Percentiles rank a stretch among this genome's conserved stretches.
Evolutionary conservation across 1,140 invertebrate species (phyloP).

Genomic region (Ceratoteleas bidentatus): DNA sequence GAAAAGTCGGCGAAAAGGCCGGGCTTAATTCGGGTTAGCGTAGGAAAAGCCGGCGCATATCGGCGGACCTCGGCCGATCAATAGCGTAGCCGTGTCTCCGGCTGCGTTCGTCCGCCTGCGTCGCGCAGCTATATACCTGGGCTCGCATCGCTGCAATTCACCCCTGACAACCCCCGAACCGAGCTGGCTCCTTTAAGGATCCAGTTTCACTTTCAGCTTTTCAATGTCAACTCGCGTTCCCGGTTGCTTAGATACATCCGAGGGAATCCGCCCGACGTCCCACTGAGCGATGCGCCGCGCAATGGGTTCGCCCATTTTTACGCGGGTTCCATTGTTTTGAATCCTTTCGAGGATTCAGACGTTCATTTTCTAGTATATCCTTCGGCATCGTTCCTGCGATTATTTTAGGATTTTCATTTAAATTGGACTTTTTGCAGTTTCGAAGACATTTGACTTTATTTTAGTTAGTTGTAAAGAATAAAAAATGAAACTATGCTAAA

Average conservation of each 20-base stretch:
- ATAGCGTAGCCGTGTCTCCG: conserved; percentile 42
- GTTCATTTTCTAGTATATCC: no score
- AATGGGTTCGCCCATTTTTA: no score
- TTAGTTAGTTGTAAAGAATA: no score
- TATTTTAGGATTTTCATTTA: no score
- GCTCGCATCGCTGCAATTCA: conserved; percentile 53
- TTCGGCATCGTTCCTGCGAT: no score
- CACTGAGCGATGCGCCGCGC: no score
- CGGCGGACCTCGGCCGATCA: conserved; percentile 50
- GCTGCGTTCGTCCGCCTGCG: conserved; percentile 15
- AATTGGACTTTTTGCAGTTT: no score
- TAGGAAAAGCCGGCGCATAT: conserved; percentile 60
- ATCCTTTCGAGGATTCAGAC: no score
- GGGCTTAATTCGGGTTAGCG: conserved; percentile 47
- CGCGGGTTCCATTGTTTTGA: no score
- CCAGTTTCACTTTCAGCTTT: conserved; percentile 64
- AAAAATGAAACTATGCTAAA: no score
- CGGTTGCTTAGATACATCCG: conserved; percentile 52
- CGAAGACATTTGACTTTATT: no score
- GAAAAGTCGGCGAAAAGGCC: conserved; percentile 42
- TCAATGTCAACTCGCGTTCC: conserved; percentile 61
- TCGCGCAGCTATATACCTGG: conserved; percentile 43
- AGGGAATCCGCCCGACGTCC: background rate
- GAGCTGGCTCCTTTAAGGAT: conserved; percentile 65
- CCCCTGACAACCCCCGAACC: conserved; percentile 63